Evolutionary conservation across 2,797 vertebrate species (phyloP), one percentile per base, ranked within the genome.

Genomic region (Heterohyrax brucei): DNA sequence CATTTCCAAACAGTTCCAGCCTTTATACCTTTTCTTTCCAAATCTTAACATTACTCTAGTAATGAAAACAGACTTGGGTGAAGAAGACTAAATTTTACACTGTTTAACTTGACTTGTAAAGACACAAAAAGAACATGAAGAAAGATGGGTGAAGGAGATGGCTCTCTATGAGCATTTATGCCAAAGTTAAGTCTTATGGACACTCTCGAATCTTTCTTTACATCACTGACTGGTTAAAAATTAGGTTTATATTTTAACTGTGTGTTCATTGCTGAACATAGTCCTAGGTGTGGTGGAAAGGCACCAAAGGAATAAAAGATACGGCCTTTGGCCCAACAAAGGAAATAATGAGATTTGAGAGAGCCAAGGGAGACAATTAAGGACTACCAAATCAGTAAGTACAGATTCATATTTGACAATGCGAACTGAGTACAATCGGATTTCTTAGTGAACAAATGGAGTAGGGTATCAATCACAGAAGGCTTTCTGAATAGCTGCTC

Each of bases 61-160:
- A 95, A 93, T 96, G 48, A 78, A 97, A 97, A 96, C 46, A 95
- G 87, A 93, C 82, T 75, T 62, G 30, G 64, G n/a, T 93, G 61
- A 64, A 84, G 68, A 95, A 94, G 10, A 86, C 26, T 1, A 90
- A 93, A 62, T 79, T 13, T 84, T 87, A 12, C 21, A 66, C 76
- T 96, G 39, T 78, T 92, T 70, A 75, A 66, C 4, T 78, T 84
- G 26, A 85, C 50, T 93, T 95, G 28, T 75, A 91, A 94, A 95
- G 28, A 82, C 46, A 83, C 13, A 80, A 83, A 90, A 87, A 53
- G 3, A 90, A 4, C 18, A 79, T 46, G 10, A 92, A 79, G 30
- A 73, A 95, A 94, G 89, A 61, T 91, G 50, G 75, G n/a, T 73
- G 19, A 76, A 91, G 62, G 39, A 66, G 46, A 78, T 84, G 13